Base-by-base conservation (phyloP, 2,888 invertebrate genomes). In the Netelia fuscicornis region DNA sequence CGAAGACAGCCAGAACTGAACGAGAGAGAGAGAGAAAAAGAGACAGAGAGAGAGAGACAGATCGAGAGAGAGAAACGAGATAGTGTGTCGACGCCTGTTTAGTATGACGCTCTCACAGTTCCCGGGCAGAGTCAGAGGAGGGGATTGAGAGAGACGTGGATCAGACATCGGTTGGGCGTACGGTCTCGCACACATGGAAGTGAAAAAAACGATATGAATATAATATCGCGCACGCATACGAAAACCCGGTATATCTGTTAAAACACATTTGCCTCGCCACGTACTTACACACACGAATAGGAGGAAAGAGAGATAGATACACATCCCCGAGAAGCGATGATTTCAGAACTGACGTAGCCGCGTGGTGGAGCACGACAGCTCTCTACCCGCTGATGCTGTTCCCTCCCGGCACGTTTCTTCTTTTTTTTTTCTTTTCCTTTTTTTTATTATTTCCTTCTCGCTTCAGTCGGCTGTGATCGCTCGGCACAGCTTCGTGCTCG, bases 301-400 rank as follows among this genome's bases (percentile, higher is more conserved):
- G 64, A 11, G 25, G 20, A 52, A 42, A 60, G 76, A n/a, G n/a
- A 56, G 56, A 20, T 5, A 56, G 9, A 56, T 13, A 60, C 37
- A 68, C 37, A 23, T 42, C 44, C 52, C 58, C 23, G 84, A 79
- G 75, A 58, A 64, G 37, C 82, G 85, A 85, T 83, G 82, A 85
- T 79, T 79, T 85, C 85, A 81, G 84, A 83, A 75, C 75, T 83
- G 83, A 82, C 79, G 82, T 65, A 75, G 85, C 30, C 75, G 62
- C 72, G 60, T 62, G 42, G 72, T 30, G 23, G 65, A 68, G 81
- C 56, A 17, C 68, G 58, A 11, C 64, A 62, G 68, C 76, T 81
- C 76, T 54, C 44, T 60, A 48, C 25, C 48, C 13, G 58, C 20
- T 25, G 81, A 48, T 64, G 68, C 58, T 70, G 30, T 30, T 30